Base-by-base conservation (phyloP, 1,140 invertebrate species). In the Bombus waltoni region DNA sequence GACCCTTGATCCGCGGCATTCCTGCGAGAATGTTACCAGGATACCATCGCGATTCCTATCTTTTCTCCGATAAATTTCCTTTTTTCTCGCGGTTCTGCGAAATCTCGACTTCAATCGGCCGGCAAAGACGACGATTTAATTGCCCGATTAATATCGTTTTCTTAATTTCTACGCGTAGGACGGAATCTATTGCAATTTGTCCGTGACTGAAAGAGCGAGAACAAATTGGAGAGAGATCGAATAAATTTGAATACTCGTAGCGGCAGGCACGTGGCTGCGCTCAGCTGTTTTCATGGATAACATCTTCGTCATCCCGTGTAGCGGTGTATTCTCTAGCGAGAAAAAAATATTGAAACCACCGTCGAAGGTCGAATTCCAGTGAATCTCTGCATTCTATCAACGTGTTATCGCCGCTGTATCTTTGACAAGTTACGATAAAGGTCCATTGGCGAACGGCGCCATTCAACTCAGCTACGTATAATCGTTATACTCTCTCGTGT, bases 201-300 rank as follows among this genome's bases (percentile, higher is more conserved):
- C 35, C 35, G 62, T 53, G 65, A 82, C 65, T 15, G 2, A 28
- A 68, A 59, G 47, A 47, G 53, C 62, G 65, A 66, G 44, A n/a
- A 38, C 0, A 11, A 71, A 35, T 40, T 28, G 53, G 15, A 32
- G 35, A 53, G 18, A 28, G 70, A 40, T 35, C 22, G 68, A 57
- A 74, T 74, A 81, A 73, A 85, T 85, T 81, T 85, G 71, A 85
- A 85, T 85, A 85, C 71, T 32, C 44, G 83, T 53, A 35, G 59
- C 71, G 8, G 62, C 71, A 9, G 78, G 57, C 84, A 68, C 79
- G 84, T 81, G 84, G 84, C 78, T 9, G 9, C 40, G 57, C 40
- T 74, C 78, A 85, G 84, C 84, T 85, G 78, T 81, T 74, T 66
- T 68, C 84, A 85, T 47, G 84, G 71, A 81, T 85, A 85, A 81